Conservation (phyloP, 1,140 invertebrate genomes). For the Pseudomyrmex sp. region DNA sequence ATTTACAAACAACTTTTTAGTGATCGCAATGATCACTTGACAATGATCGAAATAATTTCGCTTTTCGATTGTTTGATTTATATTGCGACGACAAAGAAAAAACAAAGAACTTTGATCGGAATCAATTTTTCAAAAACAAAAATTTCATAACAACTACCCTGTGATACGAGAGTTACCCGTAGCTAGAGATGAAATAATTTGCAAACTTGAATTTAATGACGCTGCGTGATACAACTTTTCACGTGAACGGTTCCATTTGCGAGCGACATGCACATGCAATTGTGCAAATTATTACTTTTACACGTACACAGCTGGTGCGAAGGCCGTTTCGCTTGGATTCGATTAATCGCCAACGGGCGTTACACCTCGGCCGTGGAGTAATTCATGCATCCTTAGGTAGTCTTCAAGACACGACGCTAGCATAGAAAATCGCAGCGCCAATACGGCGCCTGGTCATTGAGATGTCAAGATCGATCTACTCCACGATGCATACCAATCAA, state of each 20-base stretch:
- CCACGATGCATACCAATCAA: constrained; percentile 75
- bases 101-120: too few relatives aligned
- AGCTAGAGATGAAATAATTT: too few relatives aligned
- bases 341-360: constrained; percentile 44
- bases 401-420: constrained; percentile 53
- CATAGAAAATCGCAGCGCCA: constrained; percentile 77
- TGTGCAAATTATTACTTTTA: constrained; percentile 39
- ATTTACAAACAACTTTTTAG: not conserved
- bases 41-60: too few relatives aligned
- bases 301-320: not conserved
- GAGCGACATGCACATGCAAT: constrained; percentile 1
- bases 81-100: too few relatives aligned
- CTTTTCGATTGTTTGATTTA: too few relatives aligned
- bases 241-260: not conserved
- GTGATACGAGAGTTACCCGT: too few relatives aligned
- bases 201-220: too few relatives aligned
- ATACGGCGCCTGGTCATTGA: constrained; percentile 75
- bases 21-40: not conserved
- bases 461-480: constrained; percentile 72
- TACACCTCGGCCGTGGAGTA: constrained; percentile 65
- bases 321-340: constrained; percentile 48
- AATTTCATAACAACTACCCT: too few relatives aligned
- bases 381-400: constrained; percentile 68
- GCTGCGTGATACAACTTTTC: not conserved
- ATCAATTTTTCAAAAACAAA: too few relatives aligned